Evolutionary conservation across 2,888 invertebrate genomes (phyloP).

Genomic region (Lathronympha strigana): DNA sequence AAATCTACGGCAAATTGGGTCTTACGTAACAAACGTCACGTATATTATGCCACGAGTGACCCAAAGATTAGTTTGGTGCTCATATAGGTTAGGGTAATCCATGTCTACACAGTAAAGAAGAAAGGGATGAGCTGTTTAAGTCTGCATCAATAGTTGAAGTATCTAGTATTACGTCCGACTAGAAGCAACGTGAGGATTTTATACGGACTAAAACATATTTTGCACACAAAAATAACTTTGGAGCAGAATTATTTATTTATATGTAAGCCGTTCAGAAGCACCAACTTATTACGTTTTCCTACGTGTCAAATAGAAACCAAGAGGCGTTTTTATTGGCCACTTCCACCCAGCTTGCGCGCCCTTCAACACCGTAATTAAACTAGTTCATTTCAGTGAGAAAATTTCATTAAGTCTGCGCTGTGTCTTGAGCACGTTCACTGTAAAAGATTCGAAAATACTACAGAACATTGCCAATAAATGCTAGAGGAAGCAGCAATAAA

Average conservation of each 20-base stretch:
- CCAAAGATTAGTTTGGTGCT: not conserved
- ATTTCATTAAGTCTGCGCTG: constrained; percentile 26
- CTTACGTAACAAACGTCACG: too few species aligned
- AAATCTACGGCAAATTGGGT: too few species aligned
- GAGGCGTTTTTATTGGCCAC: constrained; percentile 18
- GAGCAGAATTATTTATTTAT: not conserved
- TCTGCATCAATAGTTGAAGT: too few species aligned
- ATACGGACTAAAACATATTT: too few species aligned
- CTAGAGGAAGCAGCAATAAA: constrained; percentile 11
- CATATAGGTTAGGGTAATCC: too few species aligned
- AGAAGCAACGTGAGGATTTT: too few species aligned
- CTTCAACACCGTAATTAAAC: constrained; percentile 22
- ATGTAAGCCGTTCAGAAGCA: not conserved
- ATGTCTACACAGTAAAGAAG: too few species aligned
- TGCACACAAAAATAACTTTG: not conserved
- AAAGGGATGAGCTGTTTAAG: too few species aligned
- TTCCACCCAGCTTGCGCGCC: constrained; percentile 8
- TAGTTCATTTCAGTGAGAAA: constrained; percentile 17
- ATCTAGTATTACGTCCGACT: too few species aligned
- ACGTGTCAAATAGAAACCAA: constrained; percentile 13
- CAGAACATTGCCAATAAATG: constrained; percentile 5
- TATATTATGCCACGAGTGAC: too few species aligned
- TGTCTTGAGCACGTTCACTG: not conserved
- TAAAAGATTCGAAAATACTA: constrained; percentile 12
- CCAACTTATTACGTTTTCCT: not conserved